Evolutionary conservation across 2,888 invertebrate genomes (phyloP), one percentile per base, ranked within the genome.

Genomic region (Oithona nana): DNA sequence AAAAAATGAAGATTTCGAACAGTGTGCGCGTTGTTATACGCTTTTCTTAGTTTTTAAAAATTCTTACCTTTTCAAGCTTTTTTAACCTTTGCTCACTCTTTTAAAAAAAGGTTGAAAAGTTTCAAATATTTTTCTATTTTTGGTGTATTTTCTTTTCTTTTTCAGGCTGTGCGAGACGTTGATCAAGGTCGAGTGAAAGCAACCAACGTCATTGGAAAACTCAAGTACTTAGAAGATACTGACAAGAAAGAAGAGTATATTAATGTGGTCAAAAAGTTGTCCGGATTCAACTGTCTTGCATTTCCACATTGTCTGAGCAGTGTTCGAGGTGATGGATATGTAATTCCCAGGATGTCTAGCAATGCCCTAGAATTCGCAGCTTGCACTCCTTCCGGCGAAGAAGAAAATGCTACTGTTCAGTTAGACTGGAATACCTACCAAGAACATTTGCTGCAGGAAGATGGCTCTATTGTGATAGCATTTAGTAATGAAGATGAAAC

Each of bases 261-360:
- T 65, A 81, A 83, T 65, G 74, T 88, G 67, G 93, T 88, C 22
- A 80, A 90, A 64, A 79, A 84, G 67, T 76, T 95, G 68, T 86
- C 88, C 61, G 97, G 95, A 57, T 97, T 97, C 75, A 93, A 90
- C 0, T 85, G 88, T 71, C 80, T 94, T 16, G 85, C 88, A 58
- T 94, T 97, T 76, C 98, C 98, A 29, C 90, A 93, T 76, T 85
- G 94, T 73, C 78, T 84, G 31, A 90, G 92, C 75, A 92, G 93
- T 77, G 86, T 88, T 39, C 78, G 88, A 64, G 88, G 88, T 72
- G 85, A 83, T 67, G 90, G 89, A 51, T 88, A 88, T 74, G 88
- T 90, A 57, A 78, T 84, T 63, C 81, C 84, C 57, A 80, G 83
- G 20, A 78, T 88, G 51, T 84, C 85, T 71, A 71, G 77, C 71